These are phyloP conservation scores for Tauraco erythrolophus DNA, from an alignment of 2,113 vertebrate genomes.

Conservation along the genomic window DNA sequence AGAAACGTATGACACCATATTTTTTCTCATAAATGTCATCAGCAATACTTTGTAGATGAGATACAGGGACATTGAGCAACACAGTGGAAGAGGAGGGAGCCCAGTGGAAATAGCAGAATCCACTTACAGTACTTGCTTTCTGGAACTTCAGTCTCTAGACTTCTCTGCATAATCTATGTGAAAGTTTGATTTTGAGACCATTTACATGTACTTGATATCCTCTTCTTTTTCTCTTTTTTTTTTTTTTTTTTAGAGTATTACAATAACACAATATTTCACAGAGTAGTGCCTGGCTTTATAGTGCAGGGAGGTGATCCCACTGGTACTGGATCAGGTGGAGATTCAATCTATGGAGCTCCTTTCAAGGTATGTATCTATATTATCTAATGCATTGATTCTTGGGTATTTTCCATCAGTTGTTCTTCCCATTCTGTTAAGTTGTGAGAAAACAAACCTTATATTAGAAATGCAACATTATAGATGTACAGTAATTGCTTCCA, in stretches of 20 bases:
- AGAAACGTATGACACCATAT: background rate
- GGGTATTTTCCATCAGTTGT: background rate
- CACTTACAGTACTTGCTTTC: background rate
- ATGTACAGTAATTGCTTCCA: background rate
- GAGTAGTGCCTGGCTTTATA: conserved; percentile 95
- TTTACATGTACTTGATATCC: background rate
- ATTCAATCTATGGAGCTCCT: conserved; percentile 89
- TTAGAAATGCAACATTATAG: background rate
- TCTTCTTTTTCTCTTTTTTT: background rate
- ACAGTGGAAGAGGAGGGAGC: background rate
- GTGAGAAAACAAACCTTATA: background rate
- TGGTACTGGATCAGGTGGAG: conserved; percentile 91
- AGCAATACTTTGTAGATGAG: background rate
- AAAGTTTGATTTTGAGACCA: background rate
- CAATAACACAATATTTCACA: conserved; percentile 92
- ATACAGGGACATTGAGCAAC: background rate
- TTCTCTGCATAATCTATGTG: background rate
- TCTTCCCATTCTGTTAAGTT: background rate
- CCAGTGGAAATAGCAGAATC: background rate
- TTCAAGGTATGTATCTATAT: conserved; percentile 83
- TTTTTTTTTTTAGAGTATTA: conserved; percentile 87
- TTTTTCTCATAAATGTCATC: background rate
- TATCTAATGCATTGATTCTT: background rate
- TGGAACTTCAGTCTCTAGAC: background rate
- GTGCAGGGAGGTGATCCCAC: conserved; percentile 96